A percentile compares a stretch with the other conserved stretches of the same genome.
Evolutionary conservation across 2,797 vertebrate species (phyloP).

Genomic region (Sylvia borin): DNA sequence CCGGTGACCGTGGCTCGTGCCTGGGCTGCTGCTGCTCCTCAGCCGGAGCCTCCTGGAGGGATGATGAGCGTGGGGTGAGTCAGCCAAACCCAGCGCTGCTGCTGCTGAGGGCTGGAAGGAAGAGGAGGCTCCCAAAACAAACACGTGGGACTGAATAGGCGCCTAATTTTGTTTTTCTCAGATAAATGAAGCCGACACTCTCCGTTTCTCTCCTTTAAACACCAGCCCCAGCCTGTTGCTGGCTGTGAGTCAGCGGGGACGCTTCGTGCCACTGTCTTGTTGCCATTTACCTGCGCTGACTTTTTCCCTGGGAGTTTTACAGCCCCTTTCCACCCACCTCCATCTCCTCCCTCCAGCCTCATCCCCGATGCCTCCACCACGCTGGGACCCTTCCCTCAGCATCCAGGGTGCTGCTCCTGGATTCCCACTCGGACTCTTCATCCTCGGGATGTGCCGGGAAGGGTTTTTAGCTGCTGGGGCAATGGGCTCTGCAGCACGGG

Average conservation of each 20-base stretch:
- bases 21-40: background rate
- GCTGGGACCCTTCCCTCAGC: background rate
- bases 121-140: background rate
- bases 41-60: background rate
- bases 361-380: accelerated
- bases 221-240: background rate
- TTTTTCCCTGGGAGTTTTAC: background rate
- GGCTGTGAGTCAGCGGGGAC: background rate
- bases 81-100: background rate
- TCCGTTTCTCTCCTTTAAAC: background rate
- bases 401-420: background rate
- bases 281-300: constrained; percentile 39
- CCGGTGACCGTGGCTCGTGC: accelerated
- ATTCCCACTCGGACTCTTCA: accelerated
- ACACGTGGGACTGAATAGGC: background rate
- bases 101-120: background rate
- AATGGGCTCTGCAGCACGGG: background rate
- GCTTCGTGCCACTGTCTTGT: background rate
- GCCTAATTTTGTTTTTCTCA: background rate
- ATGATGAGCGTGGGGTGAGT: accelerated
- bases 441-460: background rate
- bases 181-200: background rate
- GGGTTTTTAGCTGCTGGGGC: background rate
- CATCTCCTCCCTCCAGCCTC: background rate
- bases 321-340: background rate